These are phyloP conservation scores for Laothoe populi DNA, from an alignment of 2,888 invertebrate species.

Conservation along the genomic window DNA sequence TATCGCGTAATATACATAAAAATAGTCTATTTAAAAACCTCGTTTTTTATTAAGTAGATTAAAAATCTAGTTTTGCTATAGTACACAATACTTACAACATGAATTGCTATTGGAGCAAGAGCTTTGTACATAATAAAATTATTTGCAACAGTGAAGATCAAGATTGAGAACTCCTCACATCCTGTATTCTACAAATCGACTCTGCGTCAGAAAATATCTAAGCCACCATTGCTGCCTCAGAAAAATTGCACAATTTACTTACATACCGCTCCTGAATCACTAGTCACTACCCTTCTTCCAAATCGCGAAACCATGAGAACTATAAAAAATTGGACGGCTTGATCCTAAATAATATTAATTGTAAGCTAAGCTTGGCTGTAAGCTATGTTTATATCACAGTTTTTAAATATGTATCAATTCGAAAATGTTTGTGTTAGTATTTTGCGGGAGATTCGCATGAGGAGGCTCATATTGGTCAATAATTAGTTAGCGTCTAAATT, in stretches of 20 bases:
- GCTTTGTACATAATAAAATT: conserved; percentile 70
- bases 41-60: too few relatives aligned
- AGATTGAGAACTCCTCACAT: conserved; percentile 51
- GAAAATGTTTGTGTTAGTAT: too few relatives aligned
- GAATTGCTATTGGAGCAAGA: conserved; percentile 43
- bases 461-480: too few relatives aligned
- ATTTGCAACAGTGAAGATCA: conserved; percentile 70
- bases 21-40: too few relatives aligned
- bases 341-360: too few relatives aligned
- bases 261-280: conserved; percentile 60
- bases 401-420: too few relatives aligned
- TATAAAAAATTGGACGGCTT: conserved; percentile 31
- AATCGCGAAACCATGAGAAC: conserved; percentile 47
- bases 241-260: conserved; percentile 78
- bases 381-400: too few relatives aligned
- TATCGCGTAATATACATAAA: too few relatives aligned
- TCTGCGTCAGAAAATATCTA: conserved; percentile 54
- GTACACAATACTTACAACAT: conserved; percentile 27
- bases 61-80: too few relatives aligned
- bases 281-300: conserved; percentile 65
- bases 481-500: background rate
- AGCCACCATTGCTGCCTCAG: conserved; percentile 60
- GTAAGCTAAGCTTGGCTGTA: too few relatives aligned
- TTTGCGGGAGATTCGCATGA: too few relatives aligned
- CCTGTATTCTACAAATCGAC: conserved; percentile 43